Conservation (phyloP, 2,113 vertebrate species). For the Triplophysa tibetana region DNA sequence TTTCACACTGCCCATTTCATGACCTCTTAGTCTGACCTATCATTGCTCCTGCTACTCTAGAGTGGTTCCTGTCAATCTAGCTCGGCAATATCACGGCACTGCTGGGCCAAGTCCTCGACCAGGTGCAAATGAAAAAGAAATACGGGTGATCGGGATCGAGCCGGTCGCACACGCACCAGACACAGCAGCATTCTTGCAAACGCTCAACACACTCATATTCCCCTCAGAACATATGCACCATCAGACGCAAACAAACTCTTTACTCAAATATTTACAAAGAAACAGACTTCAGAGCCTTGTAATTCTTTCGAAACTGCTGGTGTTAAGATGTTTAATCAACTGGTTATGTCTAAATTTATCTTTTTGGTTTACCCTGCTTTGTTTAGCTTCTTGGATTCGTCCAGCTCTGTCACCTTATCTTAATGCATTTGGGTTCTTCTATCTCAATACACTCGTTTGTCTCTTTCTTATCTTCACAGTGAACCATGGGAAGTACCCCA, state of each 20-base stretch:
- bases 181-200: constrained; percentile 12
- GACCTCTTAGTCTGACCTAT: constrained; percentile 61
- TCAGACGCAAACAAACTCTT: constrained; percentile 22
- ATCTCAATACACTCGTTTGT: constrained; percentile 8
- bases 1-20: constrained; percentile 47
- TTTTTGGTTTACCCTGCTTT: constrained; percentile 2
- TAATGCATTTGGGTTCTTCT: constrained; percentile 1
- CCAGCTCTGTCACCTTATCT: background rate
- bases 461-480: constrained; percentile 66
- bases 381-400: constrained; percentile 12
- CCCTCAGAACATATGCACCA: background rate
- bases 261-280: constrained; percentile 47
- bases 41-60: constrained; percentile 63
- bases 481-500: constrained; percentile 83
- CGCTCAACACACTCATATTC: background rate
- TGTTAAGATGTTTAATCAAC: constrained; percentile 29
- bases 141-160: constrained; percentile 17
- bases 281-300: constrained; percentile 34
- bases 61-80: constrained; percentile 69
- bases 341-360: background rate
- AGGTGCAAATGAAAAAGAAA: constrained; percentile 62
- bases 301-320: constrained; percentile 12
- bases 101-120: constrained; percentile 62
- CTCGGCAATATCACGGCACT: constrained; percentile 63
- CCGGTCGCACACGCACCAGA: background rate